Base-by-base conservation (phyloP, 2,113 vertebrate species). In the Bubalus kerabau region DNA sequence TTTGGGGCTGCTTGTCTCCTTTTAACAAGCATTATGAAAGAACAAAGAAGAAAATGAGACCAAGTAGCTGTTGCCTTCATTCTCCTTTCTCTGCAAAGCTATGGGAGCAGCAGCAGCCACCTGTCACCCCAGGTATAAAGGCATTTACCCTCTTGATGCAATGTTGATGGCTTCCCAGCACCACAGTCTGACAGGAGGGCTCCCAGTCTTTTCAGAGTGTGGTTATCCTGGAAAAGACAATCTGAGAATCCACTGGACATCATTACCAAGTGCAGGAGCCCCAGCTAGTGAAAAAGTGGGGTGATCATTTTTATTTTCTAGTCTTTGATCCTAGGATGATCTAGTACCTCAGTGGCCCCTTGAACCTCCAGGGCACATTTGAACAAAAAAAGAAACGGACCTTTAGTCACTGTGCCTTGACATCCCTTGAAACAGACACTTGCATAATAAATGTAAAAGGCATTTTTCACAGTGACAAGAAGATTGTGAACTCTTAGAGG, bases 121-220 rank as follows among this genome's bases (percentile, higher is more conserved):
- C 28, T 57, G 57, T 71, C 46, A 56, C 23, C 78, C n/a, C 92
- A 85, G 56, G 82, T 11, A 2, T 12, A 59, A 74, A 10, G 32
- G 8, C 94, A 87, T 64, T 92, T 26, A 26, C 36, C 7, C 26
- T n/a, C 62, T 30, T 67, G 26, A 36, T 32, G 10, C 19, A n/a
- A 15, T 50, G 46, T 57, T 5, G 5, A 10, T 12, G 26, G 28
- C 12, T 81, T 54, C 6, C 43, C 21, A 26, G 57, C 36, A 26
- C 71, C 30, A 1, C 78, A 4, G 52, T 48, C 26, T 14, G 10
- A 17, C 4, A 1, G 2, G n/a, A 40, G 10, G 28, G 3, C 17
- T 5, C 48, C 48, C 50, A 5, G 19, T 46, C 40, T 64, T 50
- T 28, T 62, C 84, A 40, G 8, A 7, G 7, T 1, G 21, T 21